Percentiles rank a stretch among this genome's conserved stretches.
phyloP scores from a whole-genome alignment of 2,888 invertebrate species.

The Xylota sylvarum region DNA sequence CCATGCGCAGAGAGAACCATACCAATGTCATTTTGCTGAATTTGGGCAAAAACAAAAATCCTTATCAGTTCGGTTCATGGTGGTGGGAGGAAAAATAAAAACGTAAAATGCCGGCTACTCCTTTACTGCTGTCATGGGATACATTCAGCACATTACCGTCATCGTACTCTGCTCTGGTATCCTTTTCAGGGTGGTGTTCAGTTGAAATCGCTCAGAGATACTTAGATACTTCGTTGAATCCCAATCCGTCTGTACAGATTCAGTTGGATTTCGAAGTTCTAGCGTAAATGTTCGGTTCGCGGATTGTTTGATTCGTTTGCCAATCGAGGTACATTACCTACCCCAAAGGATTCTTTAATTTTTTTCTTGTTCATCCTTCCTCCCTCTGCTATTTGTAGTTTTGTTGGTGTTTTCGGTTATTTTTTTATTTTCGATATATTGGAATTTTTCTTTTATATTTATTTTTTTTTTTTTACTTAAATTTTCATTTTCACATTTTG shows the following conservation, averaged over 20 bases:
- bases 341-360: constrained; percentile 63
- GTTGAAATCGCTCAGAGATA: constrained; percentile 49
- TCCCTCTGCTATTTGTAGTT: constrained; percentile 11
- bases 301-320: constrained; percentile 50
- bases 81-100: constrained; percentile 50
- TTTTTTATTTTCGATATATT: constrained; percentile 13
- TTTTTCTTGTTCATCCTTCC: background rate
- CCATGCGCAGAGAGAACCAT: constrained; percentile 61
- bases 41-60: constrained; percentile 50
- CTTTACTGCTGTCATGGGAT: constrained; percentile 24
- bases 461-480: constrained; percentile 7
- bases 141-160: constrained; percentile 64
- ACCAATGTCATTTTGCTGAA: constrained; percentile 56
- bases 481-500: constrained; percentile 35
- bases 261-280: constrained; percentile 66
- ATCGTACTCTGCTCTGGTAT: constrained; percentile 23
- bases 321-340: constrained; percentile 73
- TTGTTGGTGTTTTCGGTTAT: constrained; percentile 21
- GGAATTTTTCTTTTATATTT: constrained; percentile 9
- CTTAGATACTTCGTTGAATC: constrained; percentile 46
- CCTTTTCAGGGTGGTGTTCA: constrained; percentile 63
- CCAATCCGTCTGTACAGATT: constrained; percentile 39
- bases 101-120: constrained; percentile 62
- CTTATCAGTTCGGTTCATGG: constrained; percentile 58
- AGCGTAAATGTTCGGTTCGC: constrained; percentile 65